Evolutionary conservation across 1,140 invertebrate genomes (phyloP).

Genomic region (Littorina saxatilis): DNA sequence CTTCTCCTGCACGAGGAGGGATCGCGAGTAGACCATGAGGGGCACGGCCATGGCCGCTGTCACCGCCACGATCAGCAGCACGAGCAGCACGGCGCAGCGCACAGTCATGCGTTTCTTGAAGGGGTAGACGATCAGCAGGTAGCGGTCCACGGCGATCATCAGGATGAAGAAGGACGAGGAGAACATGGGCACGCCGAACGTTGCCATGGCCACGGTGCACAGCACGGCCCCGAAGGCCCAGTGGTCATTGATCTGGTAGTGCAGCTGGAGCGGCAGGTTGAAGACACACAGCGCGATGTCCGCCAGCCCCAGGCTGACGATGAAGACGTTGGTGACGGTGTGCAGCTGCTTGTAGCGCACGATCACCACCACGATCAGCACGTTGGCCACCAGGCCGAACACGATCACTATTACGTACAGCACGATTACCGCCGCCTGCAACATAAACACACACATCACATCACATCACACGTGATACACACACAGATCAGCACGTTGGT

Average conservation of each 20-base stretch:
- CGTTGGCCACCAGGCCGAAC: conserved; percentile 83
- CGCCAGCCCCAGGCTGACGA: conserved; percentile 95
- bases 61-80: conserved; percentile 58
- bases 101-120: conserved; percentile 70
- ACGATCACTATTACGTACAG: conserved; percentile 74
- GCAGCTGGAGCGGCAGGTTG: conserved; percentile 83
- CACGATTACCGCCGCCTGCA: conserved; percentile 62
- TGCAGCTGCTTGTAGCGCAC: conserved; percentile 93
- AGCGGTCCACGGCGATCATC: conserved; percentile 82
- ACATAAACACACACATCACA: no score
- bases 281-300: conserved; percentile 95
- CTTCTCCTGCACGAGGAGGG: conserved; percentile 50
- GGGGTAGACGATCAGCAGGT: conserved; percentile 82
- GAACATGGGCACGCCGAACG: conserved; percentile 81
- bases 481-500: no score
- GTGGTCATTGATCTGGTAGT: conserved; percentile 88
- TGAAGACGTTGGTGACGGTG: conserved; percentile 98
- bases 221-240: conserved; percentile 86
- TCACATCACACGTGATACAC: no score
- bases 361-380: conserved; percentile 90
- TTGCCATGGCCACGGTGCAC: conserved; percentile 70
- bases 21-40: conserved; percentile 65
- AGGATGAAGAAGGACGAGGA: conserved; percentile 84
- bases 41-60: conserved; percentile 67
- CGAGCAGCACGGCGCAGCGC: conserved; percentile 57